Base-by-base conservation (phyloP, 1,140 invertebrate genomes). In the Rhynchophorus ferrugineus region DNA sequence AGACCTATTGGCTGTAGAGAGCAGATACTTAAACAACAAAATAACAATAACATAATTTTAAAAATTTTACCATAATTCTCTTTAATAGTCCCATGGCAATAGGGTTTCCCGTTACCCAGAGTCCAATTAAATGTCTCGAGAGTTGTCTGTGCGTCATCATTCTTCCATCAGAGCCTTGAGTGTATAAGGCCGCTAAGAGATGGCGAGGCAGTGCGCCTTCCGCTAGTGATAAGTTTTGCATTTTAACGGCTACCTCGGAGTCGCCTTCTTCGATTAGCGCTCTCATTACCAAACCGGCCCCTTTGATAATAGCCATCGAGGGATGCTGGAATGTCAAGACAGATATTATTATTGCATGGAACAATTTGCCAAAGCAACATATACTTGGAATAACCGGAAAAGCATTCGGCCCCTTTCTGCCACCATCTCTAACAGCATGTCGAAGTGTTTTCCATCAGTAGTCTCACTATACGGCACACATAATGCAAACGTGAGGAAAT, bases 381-480 rank as follows among this genome's bases (percentile, higher is more conserved):
- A n/a, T 69, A 87, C 85, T 77, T 94, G 92, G 73, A 99, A 98
- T 8, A 98, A 74, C 70, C 89, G 87, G 69, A 96, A 99, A 1
- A 99, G 73, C 39, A 85, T 83, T 55, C 94, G 78, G 14, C 95
- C 96, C 61, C 91, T 80, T 33, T 84, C 79, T 1, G 95, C 91
- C 1, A 99, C 93, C 81, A 97, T 84, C 73, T 95, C 89, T 22
- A 99, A 72, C 22, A 99, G 73, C 52, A 83, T 84, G 70, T 99
- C 96, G 75, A 99, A 99, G 67, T 97, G 89, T 63, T 90, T 90
- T 14, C 95, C 93, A 68, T 97, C 92, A 0, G 97, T 99, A 21
- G 97, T 99, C 75, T 99, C 97, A 69, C 91, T 95, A 73, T 98
- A 99, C 16, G 97, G 97, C 52, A 96, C 90, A 75, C 96, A 99